A percentile compares a stretch with the other conserved stretches of the same genome.
These are phyloP conservation scores for Camponotus floridanus DNA, from an alignment of 1,140 invertebrate species.

Conservation along the genomic window DNA sequence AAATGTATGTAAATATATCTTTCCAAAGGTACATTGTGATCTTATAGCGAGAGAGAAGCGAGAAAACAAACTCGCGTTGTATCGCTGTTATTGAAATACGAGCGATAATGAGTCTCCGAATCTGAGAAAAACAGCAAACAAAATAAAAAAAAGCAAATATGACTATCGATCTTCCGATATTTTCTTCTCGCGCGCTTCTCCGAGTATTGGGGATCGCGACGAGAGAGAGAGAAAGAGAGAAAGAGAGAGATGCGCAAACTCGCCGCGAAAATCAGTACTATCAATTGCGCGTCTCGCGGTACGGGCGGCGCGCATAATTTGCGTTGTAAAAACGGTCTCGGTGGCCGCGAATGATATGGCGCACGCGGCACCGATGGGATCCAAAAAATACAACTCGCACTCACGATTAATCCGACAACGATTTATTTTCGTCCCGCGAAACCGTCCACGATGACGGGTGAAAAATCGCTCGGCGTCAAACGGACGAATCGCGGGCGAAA, in stretches of 20 bases:
- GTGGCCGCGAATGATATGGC: background rate
- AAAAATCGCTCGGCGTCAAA: background rate
- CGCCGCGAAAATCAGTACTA: conserved; percentile 57
- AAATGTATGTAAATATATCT: background rate
- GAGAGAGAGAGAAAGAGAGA: background rate
- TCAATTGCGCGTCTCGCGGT: conserved; percentile 50
- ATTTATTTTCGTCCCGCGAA: no score
- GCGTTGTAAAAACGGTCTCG: conserved; percentile 3
- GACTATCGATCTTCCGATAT: conserved; percentile 57
- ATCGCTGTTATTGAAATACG: background rate
- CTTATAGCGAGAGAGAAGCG: background rate
- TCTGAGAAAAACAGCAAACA: background rate
- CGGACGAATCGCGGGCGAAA: background rate
- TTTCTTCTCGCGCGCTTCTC: conserved; percentile 53
- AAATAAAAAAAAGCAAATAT: conserved; percentile 13
- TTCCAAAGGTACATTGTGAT: background rate
- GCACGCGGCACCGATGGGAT: no score
- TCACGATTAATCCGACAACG: no score
- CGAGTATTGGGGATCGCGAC: conserved; percentile 20
- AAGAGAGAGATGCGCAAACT: conserved; percentile 39
- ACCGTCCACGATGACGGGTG: background rate
- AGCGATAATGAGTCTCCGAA: conserved; percentile 21
- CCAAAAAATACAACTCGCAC: no score
- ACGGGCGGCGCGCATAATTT: conserved; percentile 19
- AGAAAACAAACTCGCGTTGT: background rate